These are phyloP conservation scores for Gymnocephalus cernua DNA, from an alignment of 2,113 vertebrate genomes.

Conservation along the genomic window DNA sequence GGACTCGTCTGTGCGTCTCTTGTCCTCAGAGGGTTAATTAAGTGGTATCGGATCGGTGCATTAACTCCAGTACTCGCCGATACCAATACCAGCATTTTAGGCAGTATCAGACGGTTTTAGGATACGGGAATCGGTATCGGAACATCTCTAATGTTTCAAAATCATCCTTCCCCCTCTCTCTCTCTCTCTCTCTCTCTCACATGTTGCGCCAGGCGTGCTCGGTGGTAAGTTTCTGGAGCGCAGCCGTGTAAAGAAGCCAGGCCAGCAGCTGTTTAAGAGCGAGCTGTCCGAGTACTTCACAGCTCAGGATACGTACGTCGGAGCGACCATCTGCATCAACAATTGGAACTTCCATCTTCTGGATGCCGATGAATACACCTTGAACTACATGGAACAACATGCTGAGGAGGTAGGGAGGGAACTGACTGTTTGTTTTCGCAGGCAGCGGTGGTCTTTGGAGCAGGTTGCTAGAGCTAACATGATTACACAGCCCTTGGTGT, in stretches of 20 bases:
- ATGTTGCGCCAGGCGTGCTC: conserved; percentile 82
- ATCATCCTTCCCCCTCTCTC: not conserved
- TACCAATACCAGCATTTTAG: too few relatives aligned
- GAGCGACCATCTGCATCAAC: conserved; percentile 87
- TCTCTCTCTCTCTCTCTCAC: not conserved
- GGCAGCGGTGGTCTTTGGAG: conserved; percentile 10
- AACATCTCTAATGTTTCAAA: not conserved
- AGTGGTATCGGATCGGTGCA: too few relatives aligned
- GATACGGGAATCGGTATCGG: too few relatives aligned
- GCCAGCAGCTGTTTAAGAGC: conserved; percentile 90
- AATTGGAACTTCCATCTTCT: conserved; percentile 87
- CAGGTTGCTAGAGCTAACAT: not conserved
- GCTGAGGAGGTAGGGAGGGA: conserved; percentile 85
- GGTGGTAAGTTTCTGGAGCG: conserved; percentile 92
- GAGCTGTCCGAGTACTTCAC: conserved; percentile 87
- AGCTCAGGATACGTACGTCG: conserved; percentile 90
- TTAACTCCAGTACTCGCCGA: too few relatives aligned
- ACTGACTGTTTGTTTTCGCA: not conserved
- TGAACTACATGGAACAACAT: conserved; percentile 92
- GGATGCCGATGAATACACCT: conserved; percentile 91
- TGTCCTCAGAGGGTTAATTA: too few relatives aligned
- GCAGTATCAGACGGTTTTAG: too few relatives aligned
- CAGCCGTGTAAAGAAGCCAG: conserved; percentile 88
- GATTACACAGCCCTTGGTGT: not conserved
- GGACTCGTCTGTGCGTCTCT: too few relatives aligned